Evolutionary conservation across 2,113 vertebrate species (phyloP).

Genomic region (Hippopotamus amphibius): DNA sequence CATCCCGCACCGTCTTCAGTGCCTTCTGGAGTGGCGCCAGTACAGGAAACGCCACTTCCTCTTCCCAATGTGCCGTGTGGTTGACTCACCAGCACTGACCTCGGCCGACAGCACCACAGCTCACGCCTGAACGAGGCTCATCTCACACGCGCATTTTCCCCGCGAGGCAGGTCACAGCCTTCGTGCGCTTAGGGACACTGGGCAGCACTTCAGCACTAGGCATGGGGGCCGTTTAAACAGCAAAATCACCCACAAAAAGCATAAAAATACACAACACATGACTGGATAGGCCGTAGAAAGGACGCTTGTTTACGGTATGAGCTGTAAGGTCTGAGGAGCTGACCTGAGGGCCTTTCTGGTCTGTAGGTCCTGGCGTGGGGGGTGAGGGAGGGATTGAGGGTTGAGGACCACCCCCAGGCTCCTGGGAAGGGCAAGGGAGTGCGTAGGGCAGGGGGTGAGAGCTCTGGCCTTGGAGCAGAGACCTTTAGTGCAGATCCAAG

Average conservation of each 20-base stretch:
- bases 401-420: accelerated
- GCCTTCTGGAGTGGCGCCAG: background rate
- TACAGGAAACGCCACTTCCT: background rate
- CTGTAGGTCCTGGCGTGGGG: background rate
- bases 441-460: background rate
- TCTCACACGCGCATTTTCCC: too few species aligned
- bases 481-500: background rate
- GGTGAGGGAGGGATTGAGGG: background rate
- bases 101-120: background rate
- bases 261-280: background rate
- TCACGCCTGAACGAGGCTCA: background rate
- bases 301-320: background rate
- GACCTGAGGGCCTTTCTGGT: background rate
- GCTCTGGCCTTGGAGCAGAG: background rate
- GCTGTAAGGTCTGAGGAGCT: background rate
- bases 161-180: too few species aligned
- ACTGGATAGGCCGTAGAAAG: background rate
- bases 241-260: too few species aligned
- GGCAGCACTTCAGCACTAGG: too few species aligned
- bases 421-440: background rate
- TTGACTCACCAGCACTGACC: background rate
- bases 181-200: too few species aligned
- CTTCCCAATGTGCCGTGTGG: background rate
- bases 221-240: too few species aligned
- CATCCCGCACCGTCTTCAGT: background rate